Percentiles rank a stretch among this genome's conserved stretches.
Conservation (phyloP, 2,113 vertebrate genomes). For the Phasianus colchicus region DNA sequence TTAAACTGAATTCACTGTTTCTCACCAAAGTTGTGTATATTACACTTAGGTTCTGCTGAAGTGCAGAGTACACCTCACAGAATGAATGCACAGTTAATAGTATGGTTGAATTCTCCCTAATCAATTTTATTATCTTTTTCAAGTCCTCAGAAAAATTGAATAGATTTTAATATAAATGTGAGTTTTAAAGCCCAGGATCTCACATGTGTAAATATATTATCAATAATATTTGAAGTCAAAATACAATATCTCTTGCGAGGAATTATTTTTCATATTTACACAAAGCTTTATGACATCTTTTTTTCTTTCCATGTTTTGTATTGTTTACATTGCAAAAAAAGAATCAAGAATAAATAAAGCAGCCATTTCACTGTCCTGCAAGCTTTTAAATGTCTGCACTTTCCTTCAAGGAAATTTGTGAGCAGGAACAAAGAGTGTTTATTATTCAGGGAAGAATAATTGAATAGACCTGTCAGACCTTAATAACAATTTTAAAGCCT, state of each 20-base stretch:
- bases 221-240: neutral
- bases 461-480: neutral
- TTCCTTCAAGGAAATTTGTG: neutral
- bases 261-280: neutral
- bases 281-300: neutral
- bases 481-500: neutral
- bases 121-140: neutral
- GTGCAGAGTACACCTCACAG: neutral
- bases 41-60: neutral
- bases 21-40: neutral
- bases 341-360: neutral
- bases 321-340: neutral
- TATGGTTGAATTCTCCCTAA: neutral
- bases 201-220: neutral
- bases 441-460: neutral
- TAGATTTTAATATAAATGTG: neutral
- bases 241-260: neutral
- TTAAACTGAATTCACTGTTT: neutral
- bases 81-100: neutral
- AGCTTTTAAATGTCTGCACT: neutral
- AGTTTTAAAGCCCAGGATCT: neutral
- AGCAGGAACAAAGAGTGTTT: neutral
- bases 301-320: neutral
- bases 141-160: neutral
- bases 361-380: neutral